Conservation (phyloP, 2,797 vertebrate species). For the Enteromius paludinosus region DNA sequence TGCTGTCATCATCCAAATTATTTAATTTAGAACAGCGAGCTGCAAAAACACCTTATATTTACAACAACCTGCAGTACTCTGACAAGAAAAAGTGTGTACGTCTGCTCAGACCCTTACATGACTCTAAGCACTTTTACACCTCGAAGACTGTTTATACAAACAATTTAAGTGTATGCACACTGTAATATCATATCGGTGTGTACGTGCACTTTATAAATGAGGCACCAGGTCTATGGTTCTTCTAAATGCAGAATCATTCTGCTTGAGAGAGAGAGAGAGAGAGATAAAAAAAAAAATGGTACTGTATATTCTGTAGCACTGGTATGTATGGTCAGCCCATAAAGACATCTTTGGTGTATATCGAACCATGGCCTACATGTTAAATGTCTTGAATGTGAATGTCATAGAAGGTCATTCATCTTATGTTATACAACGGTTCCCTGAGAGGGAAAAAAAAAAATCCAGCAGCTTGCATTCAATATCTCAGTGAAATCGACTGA, state of each 20-base stretch:
- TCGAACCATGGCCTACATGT: conserved; percentile 46
- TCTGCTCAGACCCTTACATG: too few species aligned
- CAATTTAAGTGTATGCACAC: too few species aligned
- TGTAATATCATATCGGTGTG: too few species aligned
- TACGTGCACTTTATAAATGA: too few species aligned
- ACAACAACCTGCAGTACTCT: too few species aligned
- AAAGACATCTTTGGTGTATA: conserved; percentile 68
- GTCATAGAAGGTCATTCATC: conserved; percentile 65
- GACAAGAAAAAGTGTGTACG: too few species aligned
- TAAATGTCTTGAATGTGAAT: conserved; percentile 66
- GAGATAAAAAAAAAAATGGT: conserved; percentile 40
- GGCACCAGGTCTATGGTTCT: background rate
- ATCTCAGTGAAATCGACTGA: conserved; percentile 67
- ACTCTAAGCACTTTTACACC: too few species aligned
- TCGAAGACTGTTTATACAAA: too few species aligned
- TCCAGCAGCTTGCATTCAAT: conserved; percentile 66
- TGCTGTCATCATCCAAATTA: too few species aligned
- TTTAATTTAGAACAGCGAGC: too few species aligned
- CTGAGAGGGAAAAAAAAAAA: conserved; percentile 51
- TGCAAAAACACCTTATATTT: too few species aligned
- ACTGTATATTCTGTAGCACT: conserved; percentile 30
- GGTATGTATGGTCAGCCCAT: conserved; percentile 50
- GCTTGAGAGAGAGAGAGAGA: conserved; percentile 43
- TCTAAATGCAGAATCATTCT: conserved; percentile 37
- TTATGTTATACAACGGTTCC: conserved; percentile 66